These are phyloP conservation scores for Channa maculata DNA, from an alignment of 2,113 vertebrate species.

Conservation along the genomic window DNA sequence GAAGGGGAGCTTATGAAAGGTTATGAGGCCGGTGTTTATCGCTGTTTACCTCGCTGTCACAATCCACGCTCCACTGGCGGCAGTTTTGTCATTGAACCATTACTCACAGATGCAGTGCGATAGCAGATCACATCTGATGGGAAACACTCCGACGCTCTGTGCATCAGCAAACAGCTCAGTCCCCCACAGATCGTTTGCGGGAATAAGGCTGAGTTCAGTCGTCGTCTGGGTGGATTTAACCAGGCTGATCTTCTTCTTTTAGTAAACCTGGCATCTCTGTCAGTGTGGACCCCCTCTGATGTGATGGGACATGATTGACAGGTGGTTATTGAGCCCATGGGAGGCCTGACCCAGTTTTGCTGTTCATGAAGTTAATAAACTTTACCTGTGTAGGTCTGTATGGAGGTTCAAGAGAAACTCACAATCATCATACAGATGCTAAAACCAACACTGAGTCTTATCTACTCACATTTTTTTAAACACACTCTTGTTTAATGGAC, in stretches of 20 bases:
- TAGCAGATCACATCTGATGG: constrained; percentile 43
- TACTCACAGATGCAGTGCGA: constrained; percentile 52
- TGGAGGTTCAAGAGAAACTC: too few relatives aligned
- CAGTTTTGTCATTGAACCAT: constrained; percentile 54
- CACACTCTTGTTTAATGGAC: too few relatives aligned
- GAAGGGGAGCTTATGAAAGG: constrained; percentile 66
- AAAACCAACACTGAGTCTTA: too few relatives aligned
- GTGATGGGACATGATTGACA: not conserved
- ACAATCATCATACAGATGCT: too few relatives aligned
- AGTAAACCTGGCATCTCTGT: constrained; percentile 1
- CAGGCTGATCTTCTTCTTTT: constrained; percentile 1
- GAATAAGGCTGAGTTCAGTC: constrained; percentile 21
- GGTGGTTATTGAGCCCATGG: too few relatives aligned
- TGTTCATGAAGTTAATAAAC: too few relatives aligned
- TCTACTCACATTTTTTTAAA: too few relatives aligned
- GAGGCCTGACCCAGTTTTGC: too few relatives aligned
- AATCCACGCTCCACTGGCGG: constrained; percentile 54
- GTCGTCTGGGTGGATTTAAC: not conserved
- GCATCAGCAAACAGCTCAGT: not conserved
- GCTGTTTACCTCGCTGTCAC: constrained; percentile 65
- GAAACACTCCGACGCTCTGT: constrained; percentile 32
- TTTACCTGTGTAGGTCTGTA: too few relatives aligned
- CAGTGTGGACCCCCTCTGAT: not conserved
- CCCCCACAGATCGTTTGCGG: constrained; percentile 2
- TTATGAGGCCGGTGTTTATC: constrained; percentile 65